These are phyloP conservation scores for Caenorhabditis becei DNA, from an alignment of 2,888 invertebrate genomes.

Conservation along the genomic window DNA sequence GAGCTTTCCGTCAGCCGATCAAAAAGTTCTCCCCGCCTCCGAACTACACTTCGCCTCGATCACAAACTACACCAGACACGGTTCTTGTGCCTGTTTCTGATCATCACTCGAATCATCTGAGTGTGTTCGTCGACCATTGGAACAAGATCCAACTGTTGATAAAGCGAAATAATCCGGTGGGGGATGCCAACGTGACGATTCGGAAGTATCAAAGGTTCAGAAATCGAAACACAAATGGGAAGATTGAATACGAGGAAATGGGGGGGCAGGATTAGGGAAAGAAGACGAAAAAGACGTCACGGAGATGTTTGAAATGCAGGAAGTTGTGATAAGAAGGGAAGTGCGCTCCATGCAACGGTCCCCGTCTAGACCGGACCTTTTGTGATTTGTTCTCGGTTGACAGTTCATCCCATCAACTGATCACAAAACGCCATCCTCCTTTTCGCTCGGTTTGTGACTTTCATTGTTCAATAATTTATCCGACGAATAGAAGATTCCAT, in stretches of 20 bases:
- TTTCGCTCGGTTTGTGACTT: slow-evolving; percentile 13
- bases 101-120: neutral
- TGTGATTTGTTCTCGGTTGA: neutral
- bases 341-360: neutral
- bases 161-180: neutral
- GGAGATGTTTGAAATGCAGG: too few species aligned
- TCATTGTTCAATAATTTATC: slow-evolving; percentile 3
- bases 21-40: neutral
- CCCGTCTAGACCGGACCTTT: neutral
- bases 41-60: neutral
- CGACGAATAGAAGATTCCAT: neutral
- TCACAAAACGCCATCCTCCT: neutral
- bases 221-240: neutral
- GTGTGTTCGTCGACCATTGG: neutral
- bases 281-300: neutral
- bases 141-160: slow-evolving; percentile 23
- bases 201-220: slow-evolving; percentile 14
- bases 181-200: slow-evolving; percentile 14
- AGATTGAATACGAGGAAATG: neutral
- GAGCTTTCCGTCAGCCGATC: neutral
- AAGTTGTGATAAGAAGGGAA: neutral
- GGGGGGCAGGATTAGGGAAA: neutral
- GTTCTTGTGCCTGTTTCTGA: neutral
- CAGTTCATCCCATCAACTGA: slow-evolving; percentile 4
- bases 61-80: neutral